Evolutionary conservation across 2,797 vertebrate species (phyloP).

Genomic region (Poeciliopsis infans): DNA sequence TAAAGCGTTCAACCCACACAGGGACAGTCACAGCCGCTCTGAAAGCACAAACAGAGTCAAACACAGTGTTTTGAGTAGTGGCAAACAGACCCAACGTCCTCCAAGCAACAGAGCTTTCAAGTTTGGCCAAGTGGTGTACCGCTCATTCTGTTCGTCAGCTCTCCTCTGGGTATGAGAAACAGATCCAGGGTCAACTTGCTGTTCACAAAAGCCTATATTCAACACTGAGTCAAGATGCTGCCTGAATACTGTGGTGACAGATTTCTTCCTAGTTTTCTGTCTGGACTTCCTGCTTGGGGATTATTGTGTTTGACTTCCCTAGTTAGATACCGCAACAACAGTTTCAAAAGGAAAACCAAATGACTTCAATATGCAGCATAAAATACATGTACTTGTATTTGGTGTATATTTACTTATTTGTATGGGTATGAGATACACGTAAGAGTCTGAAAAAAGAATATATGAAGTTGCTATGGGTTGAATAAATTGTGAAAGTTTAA

Average conservation of each 20-base stretch:
- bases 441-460: neutral
- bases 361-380: neutral
- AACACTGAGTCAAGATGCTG: constrained; percentile 22
- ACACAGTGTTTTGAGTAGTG: constrained; percentile 53
- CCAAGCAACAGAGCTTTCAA: constrained; percentile 66
- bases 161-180: constrained; percentile 52
- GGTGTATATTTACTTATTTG: neutral
- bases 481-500: neutral
- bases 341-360: neutral
- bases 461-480: neutral
- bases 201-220: constrained; percentile 43
- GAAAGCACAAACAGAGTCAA: constrained; percentile 53
- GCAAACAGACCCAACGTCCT: constrained; percentile 63
- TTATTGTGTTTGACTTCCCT: constrained; percentile 25
- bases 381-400: neutral
- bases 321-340: constrained; percentile 1
- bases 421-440: neutral
- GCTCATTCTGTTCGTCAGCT: constrained; percentile 66
- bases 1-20: constrained; percentile 33
- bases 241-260: constrained; percentile 23
- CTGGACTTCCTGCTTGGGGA: constrained; percentile 21
- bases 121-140: constrained; percentile 64
- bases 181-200: constrained; percentile 56
- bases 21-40: constrained; percentile 25
- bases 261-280: constrained; percentile 39